Evolutionary conservation across 2,797 vertebrate genomes (phyloP), one percentile per base, ranked within the genome.

Genomic region (Toxotes lorentzi): DNA sequence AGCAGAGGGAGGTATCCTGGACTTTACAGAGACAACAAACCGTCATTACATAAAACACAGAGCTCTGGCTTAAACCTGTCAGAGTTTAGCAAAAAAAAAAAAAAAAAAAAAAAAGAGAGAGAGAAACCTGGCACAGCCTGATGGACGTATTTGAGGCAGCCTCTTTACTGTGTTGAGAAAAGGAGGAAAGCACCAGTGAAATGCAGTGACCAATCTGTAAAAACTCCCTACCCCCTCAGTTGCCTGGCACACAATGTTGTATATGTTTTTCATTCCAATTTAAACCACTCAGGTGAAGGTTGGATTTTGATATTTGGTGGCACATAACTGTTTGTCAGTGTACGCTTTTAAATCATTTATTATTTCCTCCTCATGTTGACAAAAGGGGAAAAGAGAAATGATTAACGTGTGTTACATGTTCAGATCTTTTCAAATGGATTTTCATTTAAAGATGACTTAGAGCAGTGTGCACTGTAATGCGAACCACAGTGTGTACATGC

Each of bases 111-210:
- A n/a, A n/a, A n/a, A n/a, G n/a, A n/a, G n/a, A n/a, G n/a, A n/a
- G n/a, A n/a, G n/a, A n/a, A n/a, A 38, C 41, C 13, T 23, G 47
- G 7, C 14, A 23, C 16, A 10, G 30, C 2, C 48, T 7, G 14
- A 1, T 40, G 1, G 16, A 4, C 27, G 7, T 30, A 6, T 35
- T 53, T 40, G 17, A 43, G 4, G 35, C 30, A 41, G 35, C n/a
- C 27, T 3, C 1, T 5, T 1, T 10, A 17, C 1, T 30, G n/a
- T 38, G 9, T 64, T 81, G 38, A 30, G 71, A 73, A 67, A 81
- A 65, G 12, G n/a, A 40, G 47, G 69, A 74, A 82, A 67, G 45
- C 35, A 60, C 51, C n/a, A 23, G 24, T 27, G n/a, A 3, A 24
- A 2, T 27, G 11, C n/a, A 34, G 3, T 81, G 58, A 78, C 45